Evolutionary conservation across 2,797 vertebrate genomes (phyloP).

Genomic region (Craterocephalus amniculus): DNA sequence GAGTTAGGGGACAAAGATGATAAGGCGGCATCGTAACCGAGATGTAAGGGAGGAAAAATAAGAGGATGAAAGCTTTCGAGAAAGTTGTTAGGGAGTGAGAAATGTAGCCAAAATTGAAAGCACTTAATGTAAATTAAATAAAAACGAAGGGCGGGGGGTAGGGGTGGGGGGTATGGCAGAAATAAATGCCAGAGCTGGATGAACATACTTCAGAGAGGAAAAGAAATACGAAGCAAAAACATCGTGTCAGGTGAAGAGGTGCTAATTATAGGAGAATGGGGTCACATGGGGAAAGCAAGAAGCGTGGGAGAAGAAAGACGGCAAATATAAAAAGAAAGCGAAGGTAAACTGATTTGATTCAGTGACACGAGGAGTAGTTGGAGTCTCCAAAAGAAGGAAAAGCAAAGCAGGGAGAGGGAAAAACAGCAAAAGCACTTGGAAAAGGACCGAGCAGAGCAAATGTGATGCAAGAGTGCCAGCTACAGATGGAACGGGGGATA

Average conservation of each 20-base stretch:
- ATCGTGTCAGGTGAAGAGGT: neutral
- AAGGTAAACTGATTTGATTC: conserved; percentile 5
- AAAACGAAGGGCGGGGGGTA: neutral
- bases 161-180: conserved; percentile 8
- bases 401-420: conserved; percentile 26
- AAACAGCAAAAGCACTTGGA: conserved; percentile 42
- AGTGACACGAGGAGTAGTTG: conserved; percentile 3
- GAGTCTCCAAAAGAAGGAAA: conserved; percentile 10
- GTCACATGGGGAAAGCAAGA: conserved; percentile 7
- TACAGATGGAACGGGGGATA: conserved; percentile 80
- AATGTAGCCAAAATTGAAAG: conserved; percentile 19
- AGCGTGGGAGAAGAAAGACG: neutral
- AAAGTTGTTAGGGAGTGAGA: conserved; percentile 12
- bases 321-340: neutral
- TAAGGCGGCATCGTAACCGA: conserved; percentile 22
- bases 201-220: conserved; percentile 18
- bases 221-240: conserved; percentile 16
- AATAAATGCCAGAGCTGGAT: conserved; percentile 4
- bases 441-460: conserved; percentile 64
- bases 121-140: neutral
- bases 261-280: conserved; percentile 9
- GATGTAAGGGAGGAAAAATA: conserved; percentile 9
- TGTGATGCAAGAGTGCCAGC: conserved; percentile 82
- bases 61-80: conserved; percentile 17
- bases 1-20: conserved; percentile 14